A percentile compares a stretch with the other conserved stretches of the same genome.
These are phyloP conservation scores for Silurus glanis DNA, from an alignment of 2,113 vertebrate genomes.

Conservation along the genomic window DNA sequence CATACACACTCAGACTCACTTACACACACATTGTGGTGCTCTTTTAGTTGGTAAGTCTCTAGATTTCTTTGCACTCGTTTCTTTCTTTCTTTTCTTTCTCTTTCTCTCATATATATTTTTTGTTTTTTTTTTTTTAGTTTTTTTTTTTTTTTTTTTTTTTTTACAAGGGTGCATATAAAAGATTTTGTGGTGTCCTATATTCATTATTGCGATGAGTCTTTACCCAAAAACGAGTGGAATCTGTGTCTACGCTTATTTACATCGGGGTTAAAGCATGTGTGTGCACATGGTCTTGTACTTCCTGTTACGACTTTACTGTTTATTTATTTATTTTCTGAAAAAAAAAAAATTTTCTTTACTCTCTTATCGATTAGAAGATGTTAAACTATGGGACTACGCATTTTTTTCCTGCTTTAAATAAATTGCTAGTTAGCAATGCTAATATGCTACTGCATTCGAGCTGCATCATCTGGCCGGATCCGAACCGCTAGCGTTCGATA, in stretches of 20 bases:
- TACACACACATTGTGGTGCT: conserved; percentile 63
- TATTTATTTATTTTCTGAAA: not conserved
- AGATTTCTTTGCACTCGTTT: conserved; percentile 70
- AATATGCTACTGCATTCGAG: conserved; percentile 9
- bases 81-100: conserved; percentile 14
- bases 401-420: conserved; percentile 15
- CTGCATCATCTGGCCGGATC: not conserved
- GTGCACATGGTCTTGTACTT: conserved; percentile 71
- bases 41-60: conserved; percentile 65
- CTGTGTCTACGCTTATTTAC: conserved; percentile 92
- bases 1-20: not conserved
- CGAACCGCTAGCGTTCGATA: not conserved
- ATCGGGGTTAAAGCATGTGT: conserved; percentile 89
- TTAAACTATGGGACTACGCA: not conserved
- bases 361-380: not conserved
- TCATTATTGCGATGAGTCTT: conserved; percentile 99
- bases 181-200: conserved; percentile 83
- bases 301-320: conserved; percentile 72
- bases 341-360: not conserved
- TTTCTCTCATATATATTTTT: too few relatives aligned
- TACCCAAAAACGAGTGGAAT: conserved; percentile 94
- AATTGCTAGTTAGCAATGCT: conserved; percentile 20
- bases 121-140: too few relatives aligned
- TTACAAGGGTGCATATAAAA: conserved; percentile 81
- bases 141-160: conserved; percentile 60